Base-by-base conservation (phyloP, 2,113 vertebrate genomes). In the Lampris incognitus region DNA sequence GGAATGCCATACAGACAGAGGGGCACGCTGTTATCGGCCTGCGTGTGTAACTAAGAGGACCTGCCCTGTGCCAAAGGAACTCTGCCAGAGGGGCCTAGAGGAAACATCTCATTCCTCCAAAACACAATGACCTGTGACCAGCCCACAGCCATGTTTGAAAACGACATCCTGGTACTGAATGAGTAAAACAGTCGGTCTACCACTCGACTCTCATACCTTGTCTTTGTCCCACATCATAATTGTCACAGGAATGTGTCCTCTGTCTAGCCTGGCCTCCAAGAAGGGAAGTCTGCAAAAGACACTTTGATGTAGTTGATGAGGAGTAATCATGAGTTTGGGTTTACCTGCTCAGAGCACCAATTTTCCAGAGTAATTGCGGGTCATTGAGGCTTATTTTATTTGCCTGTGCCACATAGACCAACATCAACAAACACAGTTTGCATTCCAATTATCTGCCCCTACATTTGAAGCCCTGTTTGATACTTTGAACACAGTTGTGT, bases 1-100 rank as follows among this genome's bases (percentile, higher is more conserved):
- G 46, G 59, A 85, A 75, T 76, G 70, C 69, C 63, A 76, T 59
- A 51, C 65, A 84, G 74, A 87, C 74, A 72, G 77, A 80, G 61
- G 64, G 81, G 64, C 68, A 69, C 55, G 57, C 69, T 83, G 73
- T 83, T 79, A 84, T 85, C 70, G 10, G 61, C 5, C 7, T 5
- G 13, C 70, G 65, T 48, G 66, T 52, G 42, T 49, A 54, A n/a
- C 36, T 3, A 11, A 54, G 50, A n/a, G 36, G 42, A 50, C 38
- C 52, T 2, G 37, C 55, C 67, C 49, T 2, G 66, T 48, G 80
- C 83, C 70, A 58, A 71, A 39, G 72, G 74, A 85, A 24, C 82
- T 0, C 66, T 50, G 82, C 78, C 80, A 76, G 59, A 67, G 57
- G 59, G 71, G 74, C 72, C 54, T 1, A 40, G 75, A 83, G 83